Conservation (phyloP, 2,888 invertebrate species). For the Drosophila borealis region DNA sequence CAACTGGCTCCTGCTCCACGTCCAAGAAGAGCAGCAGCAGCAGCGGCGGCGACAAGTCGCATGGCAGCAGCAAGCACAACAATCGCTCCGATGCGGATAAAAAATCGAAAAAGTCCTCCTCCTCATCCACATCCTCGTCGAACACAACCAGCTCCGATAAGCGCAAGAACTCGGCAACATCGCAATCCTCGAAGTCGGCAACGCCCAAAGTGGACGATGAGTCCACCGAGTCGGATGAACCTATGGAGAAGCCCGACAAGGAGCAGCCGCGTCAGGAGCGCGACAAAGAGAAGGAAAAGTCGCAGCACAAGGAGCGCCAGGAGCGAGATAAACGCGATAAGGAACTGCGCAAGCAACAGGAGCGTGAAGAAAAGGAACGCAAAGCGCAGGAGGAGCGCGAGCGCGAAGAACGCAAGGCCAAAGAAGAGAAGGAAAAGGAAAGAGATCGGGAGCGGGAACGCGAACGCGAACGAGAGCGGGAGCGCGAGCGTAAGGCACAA, state of each 20-base stretch:
- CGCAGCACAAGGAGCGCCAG: constrained; percentile 51
- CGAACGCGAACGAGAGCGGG: constrained; percentile 50
- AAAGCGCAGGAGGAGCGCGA: constrained; percentile 69
- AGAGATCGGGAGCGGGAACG: constrained; percentile 72
- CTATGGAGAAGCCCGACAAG: constrained; percentile 58
- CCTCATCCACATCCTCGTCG: constrained; percentile 30
- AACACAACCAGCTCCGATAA: constrained; percentile 56
- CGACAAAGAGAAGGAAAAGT: constrained; percentile 53
- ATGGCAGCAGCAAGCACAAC: constrained; percentile 78
- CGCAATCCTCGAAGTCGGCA: constrained; percentile 65
- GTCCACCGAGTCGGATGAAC: constrained; percentile 72
- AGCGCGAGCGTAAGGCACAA: constrained; percentile 51
- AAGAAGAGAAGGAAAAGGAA: constrained; percentile 72
- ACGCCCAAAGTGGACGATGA: constrained; percentile 71
- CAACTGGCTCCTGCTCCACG: constrained; percentile 31
- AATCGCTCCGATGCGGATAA: constrained; percentile 80
- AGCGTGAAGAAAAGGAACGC: constrained; percentile 65
- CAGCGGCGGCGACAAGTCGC: constrained; percentile 54
- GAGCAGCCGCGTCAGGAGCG: constrained; percentile 43
- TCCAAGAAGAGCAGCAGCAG: constrained; percentile 42
- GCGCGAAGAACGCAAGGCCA: constrained; percentile 72
- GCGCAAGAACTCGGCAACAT: constrained; percentile 74
- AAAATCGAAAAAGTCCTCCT: constrained; percentile 66
- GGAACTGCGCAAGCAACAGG: constrained; percentile 64
- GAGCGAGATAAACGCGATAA: constrained; percentile 67